These are phyloP conservation scores for Lepidocolaptes lacrymiger DNA, from an alignment of 2,797 vertebrate genomes.

Conservation along the genomic window DNA sequence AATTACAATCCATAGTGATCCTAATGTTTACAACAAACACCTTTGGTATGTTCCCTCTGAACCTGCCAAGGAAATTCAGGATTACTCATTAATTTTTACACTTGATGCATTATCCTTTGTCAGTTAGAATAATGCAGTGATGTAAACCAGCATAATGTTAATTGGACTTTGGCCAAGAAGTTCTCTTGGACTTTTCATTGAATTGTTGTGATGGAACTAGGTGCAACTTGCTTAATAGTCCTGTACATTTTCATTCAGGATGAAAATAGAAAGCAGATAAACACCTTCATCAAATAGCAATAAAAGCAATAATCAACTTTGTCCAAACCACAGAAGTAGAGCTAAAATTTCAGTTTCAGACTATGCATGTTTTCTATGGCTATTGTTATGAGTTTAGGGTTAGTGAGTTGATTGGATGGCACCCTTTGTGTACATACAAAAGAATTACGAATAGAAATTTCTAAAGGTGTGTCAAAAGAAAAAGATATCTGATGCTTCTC, in stretches of 20 bases:
- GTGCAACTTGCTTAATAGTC: neutral
- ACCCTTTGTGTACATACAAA: neutral
- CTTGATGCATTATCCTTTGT: neutral
- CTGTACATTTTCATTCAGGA: neutral
- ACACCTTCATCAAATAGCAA: neutral
- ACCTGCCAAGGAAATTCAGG: neutral
- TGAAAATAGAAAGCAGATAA: neutral
- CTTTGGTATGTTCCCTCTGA: neutral
- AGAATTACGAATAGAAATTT: neutral
- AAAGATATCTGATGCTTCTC: neutral
- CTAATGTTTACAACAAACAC: neutral
- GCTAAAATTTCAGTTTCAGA: neutral
- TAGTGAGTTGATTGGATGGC: neutral
- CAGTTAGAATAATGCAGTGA: neutral
- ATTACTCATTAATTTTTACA: neutral
- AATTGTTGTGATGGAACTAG: neutral
- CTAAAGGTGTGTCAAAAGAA: neutral
- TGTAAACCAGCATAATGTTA: neutral
- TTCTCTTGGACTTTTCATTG: neutral
- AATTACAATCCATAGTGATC: neutral
- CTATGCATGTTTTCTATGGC: neutral
- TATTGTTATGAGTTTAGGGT: neutral
- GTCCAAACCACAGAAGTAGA: neutral
- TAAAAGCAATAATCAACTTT: neutral
- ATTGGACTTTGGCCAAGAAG: neutral